A percentile compares a stretch with the other conserved stretches of the same genome.
phyloP scores from a whole-genome alignment of 2,888 invertebrate genomes.

The Bombyx huttoni region DNA sequence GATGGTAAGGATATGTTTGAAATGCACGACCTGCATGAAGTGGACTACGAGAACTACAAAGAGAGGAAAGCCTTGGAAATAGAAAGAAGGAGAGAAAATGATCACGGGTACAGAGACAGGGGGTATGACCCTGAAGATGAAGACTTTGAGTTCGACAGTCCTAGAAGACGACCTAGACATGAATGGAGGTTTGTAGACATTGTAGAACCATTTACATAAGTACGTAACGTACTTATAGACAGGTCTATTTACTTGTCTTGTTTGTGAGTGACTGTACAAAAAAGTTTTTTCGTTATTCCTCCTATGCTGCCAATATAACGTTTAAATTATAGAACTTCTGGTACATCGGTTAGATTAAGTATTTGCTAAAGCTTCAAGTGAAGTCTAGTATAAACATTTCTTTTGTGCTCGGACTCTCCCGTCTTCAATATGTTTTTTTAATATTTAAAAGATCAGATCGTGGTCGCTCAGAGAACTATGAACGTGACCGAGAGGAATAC shows the following conservation, averaged over 20 bases:
- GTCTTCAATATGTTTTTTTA: neutral
- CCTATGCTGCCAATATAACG: too few species aligned
- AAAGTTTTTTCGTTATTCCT: too few species aligned
- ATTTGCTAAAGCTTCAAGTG: too few species aligned
- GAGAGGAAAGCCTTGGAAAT: constrained; percentile 54
- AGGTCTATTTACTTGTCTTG: too few species aligned
- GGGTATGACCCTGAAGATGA: constrained; percentile 61
- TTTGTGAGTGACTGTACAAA: too few species aligned
- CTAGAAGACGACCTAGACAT: constrained; percentile 25
- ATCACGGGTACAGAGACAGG: constrained; percentile 33
- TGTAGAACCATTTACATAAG: neutral
- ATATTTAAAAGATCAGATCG: constrained; percentile 25
- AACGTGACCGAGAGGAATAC: constrained; percentile 36
- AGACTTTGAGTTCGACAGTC: constrained; percentile 49
- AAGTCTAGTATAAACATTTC: too few species aligned
- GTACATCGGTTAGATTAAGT: too few species aligned
- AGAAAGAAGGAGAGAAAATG: constrained; percentile 29
- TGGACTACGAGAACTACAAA: constrained; percentile 62
- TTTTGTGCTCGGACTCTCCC: too few species aligned
- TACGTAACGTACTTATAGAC: too few species aligned
- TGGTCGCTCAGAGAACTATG: constrained; percentile 46
- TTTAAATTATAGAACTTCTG: too few species aligned
- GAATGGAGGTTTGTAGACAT: constrained; percentile 23
- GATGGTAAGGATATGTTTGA: constrained; percentile 51
- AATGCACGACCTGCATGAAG: constrained; percentile 57